A percentile compares a stretch with the other conserved stretches of the same genome.
These are phyloP conservation scores for Oryzias curvinotus DNA, from an alignment of 2,113 vertebrate species.

Conservation along the genomic window DNA sequence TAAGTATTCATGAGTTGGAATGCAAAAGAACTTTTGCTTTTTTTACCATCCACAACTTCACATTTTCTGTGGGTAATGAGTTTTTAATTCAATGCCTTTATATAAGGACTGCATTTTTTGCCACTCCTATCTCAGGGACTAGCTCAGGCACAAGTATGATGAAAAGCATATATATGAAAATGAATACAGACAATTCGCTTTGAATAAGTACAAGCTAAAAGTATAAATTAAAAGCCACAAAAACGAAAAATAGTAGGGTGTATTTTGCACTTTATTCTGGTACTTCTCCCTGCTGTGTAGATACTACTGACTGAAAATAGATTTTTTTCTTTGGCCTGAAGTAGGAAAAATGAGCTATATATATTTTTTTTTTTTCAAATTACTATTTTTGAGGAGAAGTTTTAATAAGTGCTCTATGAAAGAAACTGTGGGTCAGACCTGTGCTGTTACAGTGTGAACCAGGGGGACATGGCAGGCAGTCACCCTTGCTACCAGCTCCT, in stretches of 20 bases:
- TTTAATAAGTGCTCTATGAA: neutral
- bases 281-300: no score
- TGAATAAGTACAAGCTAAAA: conserved; percentile 14
- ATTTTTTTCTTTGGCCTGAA: no score
- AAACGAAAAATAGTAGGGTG: neutral
- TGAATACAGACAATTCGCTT: conserved; percentile 21
- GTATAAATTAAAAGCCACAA: conserved; percentile 25
- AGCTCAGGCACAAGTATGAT: neutral
- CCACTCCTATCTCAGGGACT: conserved; percentile 21
- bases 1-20: conserved; percentile 4
- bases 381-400: neutral
- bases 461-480: conserved; percentile 83
- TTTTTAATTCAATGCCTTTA: conserved; percentile 21
- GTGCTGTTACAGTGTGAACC: conserved; percentile 81
- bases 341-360: no score
- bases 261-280: conserved; percentile 13
- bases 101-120: conserved; percentile 7
- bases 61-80: conserved; percentile 4
- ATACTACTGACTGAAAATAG: no score
- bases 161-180: conserved; percentile 10
- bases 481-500: conserved; percentile 77
- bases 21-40: conserved; percentile 9
- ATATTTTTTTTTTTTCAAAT: no score
- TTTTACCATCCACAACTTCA: conserved; percentile 4
- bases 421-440: conserved; percentile 65